Conservation (phyloP, 1,140 invertebrate species). For the Trissolcus basalis region DNA sequence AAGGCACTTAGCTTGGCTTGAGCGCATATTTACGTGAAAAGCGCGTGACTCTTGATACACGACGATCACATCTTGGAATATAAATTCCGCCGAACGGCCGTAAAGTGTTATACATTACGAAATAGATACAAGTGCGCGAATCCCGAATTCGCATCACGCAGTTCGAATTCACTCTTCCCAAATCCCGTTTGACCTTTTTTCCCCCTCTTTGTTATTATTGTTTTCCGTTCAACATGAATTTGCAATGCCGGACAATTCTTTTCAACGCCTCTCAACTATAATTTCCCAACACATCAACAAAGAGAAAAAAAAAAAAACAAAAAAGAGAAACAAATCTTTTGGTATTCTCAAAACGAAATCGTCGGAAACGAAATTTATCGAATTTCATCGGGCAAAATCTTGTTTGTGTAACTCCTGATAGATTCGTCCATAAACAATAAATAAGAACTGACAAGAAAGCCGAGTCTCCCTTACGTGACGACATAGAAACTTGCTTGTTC, state of each 20-base stretch:
- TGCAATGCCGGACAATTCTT: too few relatives aligned
- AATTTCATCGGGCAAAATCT: conserved; percentile 2
- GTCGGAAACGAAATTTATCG: too few relatives aligned
- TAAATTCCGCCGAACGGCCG: conserved; percentile 66
- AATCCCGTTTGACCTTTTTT: too few relatives aligned
- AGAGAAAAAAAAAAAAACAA: too few relatives aligned
- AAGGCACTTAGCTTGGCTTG: conserved; percentile 56
- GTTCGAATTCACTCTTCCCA: conserved; percentile 17
- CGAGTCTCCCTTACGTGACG: conserved; percentile 15
- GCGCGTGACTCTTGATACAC: conserved; percentile 63
- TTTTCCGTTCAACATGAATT: too few relatives aligned
- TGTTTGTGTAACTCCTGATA: conserved; percentile 6
- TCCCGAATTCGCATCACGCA: conserved; percentile 38
- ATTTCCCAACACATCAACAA: too few relatives aligned
- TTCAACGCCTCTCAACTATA: too few relatives aligned
- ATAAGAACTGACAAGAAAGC: conserved; percentile 32
- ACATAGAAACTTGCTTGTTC: conserved; percentile 40
- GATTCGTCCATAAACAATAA: conserved; percentile 29
- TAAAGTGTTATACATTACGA: conserved; percentile 48
- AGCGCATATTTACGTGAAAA: conserved; percentile 70
- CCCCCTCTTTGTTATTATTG: too few relatives aligned
- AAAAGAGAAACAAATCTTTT: too few relatives aligned
- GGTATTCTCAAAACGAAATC: too few relatives aligned
- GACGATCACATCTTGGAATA: conserved; percentile 63
- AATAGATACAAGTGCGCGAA: conserved; percentile 30